A percentile compares a stretch with the other conserved stretches of the same genome.
These are phyloP conservation scores for Rostratula benghalensis DNA, from an alignment of 2,113 vertebrate species.

Conservation along the genomic window DNA sequence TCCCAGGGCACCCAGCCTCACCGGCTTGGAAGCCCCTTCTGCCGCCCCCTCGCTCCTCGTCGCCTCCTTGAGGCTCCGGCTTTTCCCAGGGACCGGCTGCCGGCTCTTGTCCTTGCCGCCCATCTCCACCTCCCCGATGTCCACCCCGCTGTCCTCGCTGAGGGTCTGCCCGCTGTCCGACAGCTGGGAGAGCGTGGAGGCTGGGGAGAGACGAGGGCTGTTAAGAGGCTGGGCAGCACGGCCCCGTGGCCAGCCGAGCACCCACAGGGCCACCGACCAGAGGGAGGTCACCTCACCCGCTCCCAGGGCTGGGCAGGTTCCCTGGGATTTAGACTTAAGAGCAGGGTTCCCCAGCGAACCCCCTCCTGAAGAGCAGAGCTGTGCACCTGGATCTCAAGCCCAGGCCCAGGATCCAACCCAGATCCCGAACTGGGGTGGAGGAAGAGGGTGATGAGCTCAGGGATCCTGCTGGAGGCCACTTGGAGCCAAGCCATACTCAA, in stretches of 20 bases:
- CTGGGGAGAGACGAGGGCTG: conserved; percentile 68
- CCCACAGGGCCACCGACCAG: not conserved
- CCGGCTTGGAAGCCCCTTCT: conserved; percentile 83
- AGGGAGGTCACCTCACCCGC: not conserved
- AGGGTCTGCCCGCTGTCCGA: conserved; percentile 95
- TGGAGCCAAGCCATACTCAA: not conserved
- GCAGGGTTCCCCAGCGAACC: accelerated
- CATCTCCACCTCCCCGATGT: conserved; percentile 87
- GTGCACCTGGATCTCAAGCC: not conserved
- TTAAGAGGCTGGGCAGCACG: not conserved
- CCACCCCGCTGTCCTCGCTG: conserved; percentile 98
- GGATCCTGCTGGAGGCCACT: not conserved
- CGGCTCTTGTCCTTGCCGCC: conserved; percentile 82
- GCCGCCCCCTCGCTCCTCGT: conserved; percentile 63
- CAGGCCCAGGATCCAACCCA: not conserved
- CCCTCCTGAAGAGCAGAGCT: not conserved
- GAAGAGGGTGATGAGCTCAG: not conserved
- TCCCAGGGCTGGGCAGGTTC: not conserved
- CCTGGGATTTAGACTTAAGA: not conserved
- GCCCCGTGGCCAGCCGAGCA: not conserved
- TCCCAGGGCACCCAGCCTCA: conserved; percentile 70
- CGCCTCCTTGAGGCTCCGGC: conserved; percentile 73
- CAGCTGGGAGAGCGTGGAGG: conserved; percentile 91
- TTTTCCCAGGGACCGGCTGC: conserved; percentile 73
- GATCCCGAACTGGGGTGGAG: not conserved